Base-by-base conservation (phyloP, 37 sponge, comb jelly and placozoan genomes). In the Halisarca cf. caerulea region DNA sequence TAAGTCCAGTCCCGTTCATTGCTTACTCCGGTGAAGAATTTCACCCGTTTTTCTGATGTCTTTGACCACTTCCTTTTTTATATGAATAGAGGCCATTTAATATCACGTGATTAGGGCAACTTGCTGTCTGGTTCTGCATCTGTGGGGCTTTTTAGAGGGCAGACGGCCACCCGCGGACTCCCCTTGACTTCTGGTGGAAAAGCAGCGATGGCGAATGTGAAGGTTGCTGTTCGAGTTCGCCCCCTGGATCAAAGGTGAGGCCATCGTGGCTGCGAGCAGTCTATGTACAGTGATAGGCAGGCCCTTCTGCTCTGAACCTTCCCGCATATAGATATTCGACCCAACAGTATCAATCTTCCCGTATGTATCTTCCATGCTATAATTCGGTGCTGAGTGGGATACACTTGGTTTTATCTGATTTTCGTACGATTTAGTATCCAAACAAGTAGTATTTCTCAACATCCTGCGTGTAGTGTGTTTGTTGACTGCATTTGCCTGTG, bases 181-280 rank as follows among this genome's bases (percentile, higher is more conserved):
- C n/a, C n/a, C n/a, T n/a, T n/a, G n/a, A n/a, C n/a, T n/a, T n/a
- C n/a, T n/a, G n/a, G n/a, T n/a, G n/a, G n/a, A n/a, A n/a, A 27
- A 30, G 78, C 2, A 14, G 24, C 3, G 32, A 89, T 89, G 90
- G 70, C 85, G n/a, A 79, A 82, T 11, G 89, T 92, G n/a, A 71
- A 80, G n/a, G 92, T 92, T 2, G 92, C 89, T 24, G 92, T 92
- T n/a, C 57, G 92, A 30, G 89, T 86, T 17, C 85, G 92, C 53
- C 92, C 92, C 9, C 80, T 92, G 51, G 78, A 86, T 14, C 40
- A 79, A 24, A 88, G 92, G 92, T 92, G 37, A 57, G 64, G 21
- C 9, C 18, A 62, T 6, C 30, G n/a, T 7, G 30, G 15, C 6
- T 62, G 64, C 30, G 64, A 62, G 6, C 6, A 62, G 11, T 55